These are phyloP conservation scores for Lottia scabra DNA, from an alignment of 2,888 invertebrate genomes.

Conservation along the genomic window DNA sequence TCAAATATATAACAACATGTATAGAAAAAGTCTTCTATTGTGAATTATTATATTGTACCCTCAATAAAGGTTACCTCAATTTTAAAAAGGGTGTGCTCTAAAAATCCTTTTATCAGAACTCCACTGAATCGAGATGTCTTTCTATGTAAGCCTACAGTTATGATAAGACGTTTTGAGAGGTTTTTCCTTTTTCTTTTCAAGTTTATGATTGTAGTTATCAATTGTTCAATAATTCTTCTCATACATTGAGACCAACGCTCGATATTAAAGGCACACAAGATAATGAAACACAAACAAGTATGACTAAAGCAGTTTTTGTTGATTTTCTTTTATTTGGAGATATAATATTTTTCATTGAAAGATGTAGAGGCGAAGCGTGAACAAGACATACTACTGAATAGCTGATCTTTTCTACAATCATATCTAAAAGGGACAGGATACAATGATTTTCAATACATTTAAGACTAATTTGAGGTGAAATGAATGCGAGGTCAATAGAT, in stretches of 20 bases:
- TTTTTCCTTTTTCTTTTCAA: neutral
- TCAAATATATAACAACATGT: neutral
- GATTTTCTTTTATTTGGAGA: neutral
- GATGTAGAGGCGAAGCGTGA: no score
- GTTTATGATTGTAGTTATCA: slow-evolving; percentile 1
- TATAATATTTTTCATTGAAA: no score
- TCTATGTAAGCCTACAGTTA: neutral
- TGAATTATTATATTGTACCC: neutral
- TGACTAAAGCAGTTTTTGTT: neutral
- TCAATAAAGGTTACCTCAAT: neutral
- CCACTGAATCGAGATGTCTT: neutral
- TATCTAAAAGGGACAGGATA: no score
- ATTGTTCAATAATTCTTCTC: neutral
- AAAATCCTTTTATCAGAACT: neutral
- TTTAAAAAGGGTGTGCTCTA: slow-evolving; percentile 5
- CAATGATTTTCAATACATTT: no score
- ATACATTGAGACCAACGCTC: no score
- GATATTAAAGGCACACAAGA: neutral
- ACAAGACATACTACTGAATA: no score
- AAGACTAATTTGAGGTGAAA: no score
- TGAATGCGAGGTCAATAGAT: no score
- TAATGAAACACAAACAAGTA: slow-evolving; percentile 4
- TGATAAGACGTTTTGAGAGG: neutral
- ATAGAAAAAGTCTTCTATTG: neutral
- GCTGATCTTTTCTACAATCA: no score